Evolutionary conservation across 2,888 invertebrate genomes (phyloP).

Genomic region (Lasioglossum vierecki): DNA sequence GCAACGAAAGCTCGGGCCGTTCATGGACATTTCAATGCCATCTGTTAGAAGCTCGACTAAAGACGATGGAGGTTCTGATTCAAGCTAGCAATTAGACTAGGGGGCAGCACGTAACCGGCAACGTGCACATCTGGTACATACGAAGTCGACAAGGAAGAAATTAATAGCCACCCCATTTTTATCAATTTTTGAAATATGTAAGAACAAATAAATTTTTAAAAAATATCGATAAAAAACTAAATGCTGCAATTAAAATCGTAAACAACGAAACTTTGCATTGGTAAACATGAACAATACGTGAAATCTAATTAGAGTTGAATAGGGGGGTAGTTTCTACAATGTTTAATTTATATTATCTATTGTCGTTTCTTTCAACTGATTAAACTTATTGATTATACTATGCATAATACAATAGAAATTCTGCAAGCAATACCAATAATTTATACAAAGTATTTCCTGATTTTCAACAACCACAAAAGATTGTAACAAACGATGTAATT

Average conservation of each 20-base stretch:
- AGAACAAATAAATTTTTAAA: background rate
- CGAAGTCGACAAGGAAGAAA: background rate
- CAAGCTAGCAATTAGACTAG: no score
- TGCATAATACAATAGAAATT: background rate
- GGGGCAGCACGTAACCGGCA: background rate
- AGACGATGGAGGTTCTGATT: no score
- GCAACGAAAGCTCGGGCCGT: background rate
- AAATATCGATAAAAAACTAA: background rate
- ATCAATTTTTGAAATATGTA: background rate
- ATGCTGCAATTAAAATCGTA: background rate
- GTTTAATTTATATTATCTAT: background rate
- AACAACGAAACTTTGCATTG: no score
- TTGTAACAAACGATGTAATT: background rate
- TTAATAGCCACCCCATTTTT: background rate
- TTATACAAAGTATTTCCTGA: background rate
- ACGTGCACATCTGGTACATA: background rate
- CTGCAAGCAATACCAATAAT: background rate
- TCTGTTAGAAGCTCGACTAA: background rate
- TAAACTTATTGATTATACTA: background rate
- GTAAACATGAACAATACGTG: background rate
- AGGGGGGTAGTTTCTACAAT: background rate
- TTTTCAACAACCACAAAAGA: background rate
- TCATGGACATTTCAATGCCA: constrained; percentile 13
- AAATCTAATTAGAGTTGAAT: background rate
- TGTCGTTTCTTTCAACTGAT: background rate